phyloP scores from a whole-genome alignment of 2,888 invertebrate species.

The Priocnemis perturbator region DNA sequence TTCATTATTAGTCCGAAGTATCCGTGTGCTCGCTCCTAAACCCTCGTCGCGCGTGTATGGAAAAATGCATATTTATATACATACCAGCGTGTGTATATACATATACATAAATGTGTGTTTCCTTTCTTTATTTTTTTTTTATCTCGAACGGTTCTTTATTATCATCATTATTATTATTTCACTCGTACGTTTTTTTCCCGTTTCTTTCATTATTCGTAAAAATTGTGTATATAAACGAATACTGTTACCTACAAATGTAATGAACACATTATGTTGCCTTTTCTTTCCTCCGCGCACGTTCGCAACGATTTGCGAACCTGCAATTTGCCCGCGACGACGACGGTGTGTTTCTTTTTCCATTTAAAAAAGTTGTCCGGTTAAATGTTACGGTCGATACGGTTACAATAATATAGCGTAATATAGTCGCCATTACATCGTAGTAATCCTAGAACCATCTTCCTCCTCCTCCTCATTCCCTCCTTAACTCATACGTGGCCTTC shows the following conservation, averaged over 20 bases:
- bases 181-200: not conserved
- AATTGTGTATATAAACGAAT: slow-evolving; percentile 65
- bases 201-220: slow-evolving; percentile 32
- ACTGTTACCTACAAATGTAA: slow-evolving; percentile 70
- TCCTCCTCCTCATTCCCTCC: no score
- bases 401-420: slow-evolving; percentile 8
- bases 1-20: no score
- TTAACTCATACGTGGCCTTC: slow-evolving; percentile 1
- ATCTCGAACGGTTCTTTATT: no score
- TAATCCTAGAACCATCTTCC: not conserved
- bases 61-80: no score
- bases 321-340: slow-evolving; percentile 1
- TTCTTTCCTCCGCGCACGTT: slow-evolving; percentile 11
- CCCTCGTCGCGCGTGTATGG: no score
- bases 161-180: no score
- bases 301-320: slow-evolving; percentile 6
- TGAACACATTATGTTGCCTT: slow-evolving; percentile 68
- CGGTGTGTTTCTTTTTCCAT: slow-evolving; percentile 5
- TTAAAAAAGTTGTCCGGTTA: slow-evolving; percentile 9
- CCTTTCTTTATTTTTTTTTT: no score
- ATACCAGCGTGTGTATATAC: no score
- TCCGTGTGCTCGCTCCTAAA: no score
- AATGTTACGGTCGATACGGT: not conserved
- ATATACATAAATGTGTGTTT: no score
- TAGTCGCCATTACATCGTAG: not conserved